Conservation (phyloP, 2,888 invertebrate genomes). For the Drosophila antonietae region DNA sequence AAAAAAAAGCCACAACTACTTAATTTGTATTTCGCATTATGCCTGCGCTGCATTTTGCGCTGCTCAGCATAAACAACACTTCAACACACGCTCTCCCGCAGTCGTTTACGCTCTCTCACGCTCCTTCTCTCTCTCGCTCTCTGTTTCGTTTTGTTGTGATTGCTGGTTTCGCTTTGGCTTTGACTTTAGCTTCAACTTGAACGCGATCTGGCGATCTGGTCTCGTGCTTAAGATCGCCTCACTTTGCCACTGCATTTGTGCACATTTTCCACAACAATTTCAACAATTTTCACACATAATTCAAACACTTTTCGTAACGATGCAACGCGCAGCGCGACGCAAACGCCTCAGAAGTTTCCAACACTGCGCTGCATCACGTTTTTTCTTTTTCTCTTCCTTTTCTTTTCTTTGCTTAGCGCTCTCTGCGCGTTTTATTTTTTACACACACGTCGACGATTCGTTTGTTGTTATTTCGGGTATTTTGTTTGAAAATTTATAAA, state of each 20-base stretch:
- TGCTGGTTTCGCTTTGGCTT: constrained; percentile 69
- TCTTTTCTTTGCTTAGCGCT: constrained; percentile 34
- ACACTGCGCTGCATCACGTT: constrained; percentile 68
- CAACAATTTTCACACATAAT: constrained; percentile 69
- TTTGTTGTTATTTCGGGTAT: constrained; percentile 27
- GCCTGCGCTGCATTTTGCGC: constrained; percentile 49
- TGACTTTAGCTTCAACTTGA: constrained; percentile 36
- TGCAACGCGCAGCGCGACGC: constrained; percentile 31
- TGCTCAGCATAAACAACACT: constrained; percentile 42
- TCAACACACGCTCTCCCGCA: constrained; percentile 33
- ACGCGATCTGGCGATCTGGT: constrained; percentile 24
- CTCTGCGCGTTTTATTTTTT: constrained; percentile 43
- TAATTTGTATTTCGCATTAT: constrained; percentile 42
- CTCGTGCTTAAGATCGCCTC: constrained; percentile 43
- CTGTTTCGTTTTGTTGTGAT: constrained; percentile 77
- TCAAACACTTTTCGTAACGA: constrained; percentile 47
- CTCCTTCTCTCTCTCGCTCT: constrained; percentile 37
- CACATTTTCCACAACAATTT: constrained; percentile 65
- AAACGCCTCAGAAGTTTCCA: constrained; percentile 52
- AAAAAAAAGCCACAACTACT: constrained; percentile 29
- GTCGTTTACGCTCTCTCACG: constrained; percentile 33
- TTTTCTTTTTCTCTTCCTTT: constrained; percentile 48
- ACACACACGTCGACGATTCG: constrained; percentile 61
- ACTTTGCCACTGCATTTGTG: constrained; percentile 49
- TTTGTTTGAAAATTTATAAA: constrained; percentile 40